Conservation (phyloP, 2,797 vertebrate genomes). For the Xiphorhynchus erythropygius region DNA sequence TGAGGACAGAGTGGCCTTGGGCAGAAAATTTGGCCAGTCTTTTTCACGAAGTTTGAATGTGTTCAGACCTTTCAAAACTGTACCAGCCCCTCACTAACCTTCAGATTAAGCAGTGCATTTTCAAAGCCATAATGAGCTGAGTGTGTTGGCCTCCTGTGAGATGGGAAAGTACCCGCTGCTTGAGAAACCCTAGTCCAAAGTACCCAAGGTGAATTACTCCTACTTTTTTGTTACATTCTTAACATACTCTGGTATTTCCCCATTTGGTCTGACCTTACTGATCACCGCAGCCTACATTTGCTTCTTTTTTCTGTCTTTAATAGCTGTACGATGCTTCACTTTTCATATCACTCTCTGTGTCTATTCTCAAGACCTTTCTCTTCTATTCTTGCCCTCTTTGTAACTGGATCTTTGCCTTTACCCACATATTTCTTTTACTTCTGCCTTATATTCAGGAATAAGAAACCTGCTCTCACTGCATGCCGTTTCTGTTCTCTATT, state of each 20-base stretch:
- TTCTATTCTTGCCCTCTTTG: background rate
- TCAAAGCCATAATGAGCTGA: slow-evolving; percentile 50
- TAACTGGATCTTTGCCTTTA: background rate
- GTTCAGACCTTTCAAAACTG: slow-evolving; percentile 51
- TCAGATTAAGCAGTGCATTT: slow-evolving; percentile 38
- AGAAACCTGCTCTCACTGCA: background rate
- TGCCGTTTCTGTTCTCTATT: background rate
- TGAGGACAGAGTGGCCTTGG: slow-evolving; percentile 35
- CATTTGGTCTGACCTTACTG: background rate
- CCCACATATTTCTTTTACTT: background rate
- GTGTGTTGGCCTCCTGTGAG: background rate
- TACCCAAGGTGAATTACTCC: slow-evolving; percentile 22
- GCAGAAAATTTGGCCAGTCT: slow-evolving; percentile 45
- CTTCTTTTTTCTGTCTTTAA: background rate
- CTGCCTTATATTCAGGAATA: background rate
- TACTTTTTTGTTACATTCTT: slow-evolving; percentile 26
- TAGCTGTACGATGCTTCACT: background rate
- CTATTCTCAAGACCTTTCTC: background rate
- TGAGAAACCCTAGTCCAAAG: background rate
- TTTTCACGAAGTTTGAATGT: slow-evolving; percentile 37
- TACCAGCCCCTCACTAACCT: slow-evolving; percentile 27
- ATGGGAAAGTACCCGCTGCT: slow-evolving; percentile 11
- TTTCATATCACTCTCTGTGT: background rate
- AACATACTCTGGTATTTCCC: background rate
- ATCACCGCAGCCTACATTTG: background rate